phyloP scores from a whole-genome alignment of 2,797 vertebrate species.

The Melanotaenia pygmaea region DNA sequence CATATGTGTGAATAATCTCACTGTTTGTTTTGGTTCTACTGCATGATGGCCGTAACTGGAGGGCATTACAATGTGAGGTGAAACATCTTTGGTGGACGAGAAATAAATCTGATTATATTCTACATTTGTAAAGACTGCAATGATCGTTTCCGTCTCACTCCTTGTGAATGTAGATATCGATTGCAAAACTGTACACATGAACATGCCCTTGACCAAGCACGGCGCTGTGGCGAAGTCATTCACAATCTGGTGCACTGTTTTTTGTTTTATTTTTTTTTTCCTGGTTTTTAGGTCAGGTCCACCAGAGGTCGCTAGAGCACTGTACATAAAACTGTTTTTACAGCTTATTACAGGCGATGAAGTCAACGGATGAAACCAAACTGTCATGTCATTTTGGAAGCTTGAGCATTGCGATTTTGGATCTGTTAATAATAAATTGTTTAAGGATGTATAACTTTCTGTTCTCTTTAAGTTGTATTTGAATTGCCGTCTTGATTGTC shows the following conservation, averaged over 20 bases:
- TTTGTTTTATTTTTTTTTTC: not conserved
- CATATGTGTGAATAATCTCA: conserved; percentile 77
- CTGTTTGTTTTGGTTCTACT: conserved; percentile 77
- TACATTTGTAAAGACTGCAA: conserved; percentile 68
- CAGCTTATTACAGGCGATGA: conserved; percentile 61
- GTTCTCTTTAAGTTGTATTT: not conserved
- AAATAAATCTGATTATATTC: conserved; percentile 61
- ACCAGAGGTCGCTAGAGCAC: conserved; percentile 76
- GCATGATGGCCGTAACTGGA: conserved; percentile 71
- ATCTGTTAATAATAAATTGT: conserved; percentile 83
- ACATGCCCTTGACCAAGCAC: conserved; percentile 62
- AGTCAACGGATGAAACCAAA: conserved; percentile 71
- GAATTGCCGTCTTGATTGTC: conserved; percentile 7
- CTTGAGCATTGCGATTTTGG: conserved; percentile 76
- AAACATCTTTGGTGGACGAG: conserved; percentile 49
- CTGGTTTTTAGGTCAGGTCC: conserved; percentile 71
- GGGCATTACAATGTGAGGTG: conserved; percentile 62
- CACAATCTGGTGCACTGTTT: conserved; percentile 72
- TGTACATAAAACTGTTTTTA: conserved; percentile 72
- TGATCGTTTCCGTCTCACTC: conserved; percentile 53
- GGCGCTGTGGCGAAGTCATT: conserved; percentile 56
- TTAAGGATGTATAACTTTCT: conserved; percentile 72
- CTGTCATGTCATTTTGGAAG: conserved; percentile 73
- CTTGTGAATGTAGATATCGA: conserved; percentile 66
- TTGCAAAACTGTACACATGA: conserved; percentile 57